phyloP scores from a whole-genome alignment of 2,113 vertebrate genomes.

The Saguinus midas region DNA sequence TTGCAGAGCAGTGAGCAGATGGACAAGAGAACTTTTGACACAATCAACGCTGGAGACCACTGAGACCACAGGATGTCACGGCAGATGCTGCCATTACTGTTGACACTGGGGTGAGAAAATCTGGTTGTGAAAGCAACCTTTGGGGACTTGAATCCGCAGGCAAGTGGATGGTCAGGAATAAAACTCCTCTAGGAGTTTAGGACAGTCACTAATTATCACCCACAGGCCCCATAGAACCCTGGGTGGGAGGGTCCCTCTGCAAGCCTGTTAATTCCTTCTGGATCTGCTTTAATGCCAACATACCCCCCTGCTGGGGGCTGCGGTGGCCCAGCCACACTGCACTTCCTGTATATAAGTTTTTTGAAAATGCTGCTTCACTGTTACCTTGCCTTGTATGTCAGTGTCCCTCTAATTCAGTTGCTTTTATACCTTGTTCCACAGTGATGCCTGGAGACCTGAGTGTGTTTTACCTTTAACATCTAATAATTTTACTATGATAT shows the following conservation, averaged over 20 bases:
- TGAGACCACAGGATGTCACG: slow-evolving; percentile 94
- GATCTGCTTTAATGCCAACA: too few relatives aligned
- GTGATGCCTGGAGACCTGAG: background rate
- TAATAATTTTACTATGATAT: background rate
- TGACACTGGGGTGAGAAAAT: slow-evolving; percentile 97
- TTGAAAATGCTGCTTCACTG: background rate
- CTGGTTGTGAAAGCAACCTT: slow-evolving; percentile 95
- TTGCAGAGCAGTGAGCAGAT: too few relatives aligned
- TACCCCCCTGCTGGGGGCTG: too few relatives aligned
- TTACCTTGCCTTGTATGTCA: background rate
- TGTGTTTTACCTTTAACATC: background rate
- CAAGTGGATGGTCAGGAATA: too few relatives aligned
- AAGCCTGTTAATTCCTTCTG: slow-evolving; percentile 88
- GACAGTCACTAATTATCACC: slow-evolving; percentile 84
- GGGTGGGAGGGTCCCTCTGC: slow-evolving; percentile 91
- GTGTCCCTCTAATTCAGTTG: background rate
- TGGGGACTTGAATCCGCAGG: too few relatives aligned
- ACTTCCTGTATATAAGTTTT: background rate
- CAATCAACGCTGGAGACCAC: slow-evolving; percentile 94
- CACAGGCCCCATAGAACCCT: slow-evolving; percentile 92
- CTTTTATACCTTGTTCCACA: background rate
- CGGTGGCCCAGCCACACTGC: too few relatives aligned
- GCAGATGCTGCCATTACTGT: slow-evolving; percentile 95
- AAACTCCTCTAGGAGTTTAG: too few relatives aligned
- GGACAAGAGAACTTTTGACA: slow-evolving; percentile 87